phyloP scores from a whole-genome alignment of 2,113 vertebrate species.

The Lipophrys pholis region DNA sequence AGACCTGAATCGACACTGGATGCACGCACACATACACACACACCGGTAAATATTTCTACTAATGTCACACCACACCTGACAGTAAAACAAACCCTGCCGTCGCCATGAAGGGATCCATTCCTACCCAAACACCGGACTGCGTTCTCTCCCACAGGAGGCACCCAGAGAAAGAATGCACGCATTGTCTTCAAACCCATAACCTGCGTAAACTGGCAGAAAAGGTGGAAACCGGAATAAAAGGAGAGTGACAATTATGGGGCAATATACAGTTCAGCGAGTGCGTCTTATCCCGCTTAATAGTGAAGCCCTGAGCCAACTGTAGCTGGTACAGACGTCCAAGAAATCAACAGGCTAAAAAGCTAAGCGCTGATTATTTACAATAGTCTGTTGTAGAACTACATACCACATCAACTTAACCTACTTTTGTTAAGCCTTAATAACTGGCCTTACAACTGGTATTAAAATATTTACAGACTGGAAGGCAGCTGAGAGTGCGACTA shows the following conservation, averaged over 20 bases:
- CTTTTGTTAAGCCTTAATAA: constrained; percentile 29
- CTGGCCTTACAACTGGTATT: constrained; percentile 40
- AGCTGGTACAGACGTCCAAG: constrained; percentile 43
- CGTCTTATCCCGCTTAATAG: constrained; percentile 22
- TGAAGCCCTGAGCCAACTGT: constrained; percentile 28
- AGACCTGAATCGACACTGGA: not conserved
- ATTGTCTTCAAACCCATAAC: constrained; percentile 50
- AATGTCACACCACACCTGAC: constrained; percentile 40
- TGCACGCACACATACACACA: not conserved
- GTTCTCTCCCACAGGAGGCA: constrained; percentile 47
- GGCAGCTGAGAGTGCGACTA: constrained; percentile 1
- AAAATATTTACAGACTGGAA: constrained; percentile 27
- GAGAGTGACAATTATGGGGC: constrained; percentile 21
- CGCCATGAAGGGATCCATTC: constrained; percentile 35
- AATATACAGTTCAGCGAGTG: constrained; percentile 43
- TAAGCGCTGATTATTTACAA: constrained; percentile 58
- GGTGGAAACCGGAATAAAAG: constrained; percentile 33
- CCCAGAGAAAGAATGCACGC: constrained; percentile 47
- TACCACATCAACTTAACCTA: constrained; percentile 52
- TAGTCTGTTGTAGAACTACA: constrained; percentile 44
- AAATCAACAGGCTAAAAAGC: constrained; percentile 64
- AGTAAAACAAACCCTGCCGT: constrained; percentile 50
- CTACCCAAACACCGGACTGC: constrained; percentile 41
- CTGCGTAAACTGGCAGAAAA: constrained; percentile 51
- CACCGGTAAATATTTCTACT: constrained; percentile 7